These are phyloP conservation scores for Cetoscarus ocellatus DNA, from an alignment of 2,797 vertebrate genomes.

Conservation along the genomic window DNA sequence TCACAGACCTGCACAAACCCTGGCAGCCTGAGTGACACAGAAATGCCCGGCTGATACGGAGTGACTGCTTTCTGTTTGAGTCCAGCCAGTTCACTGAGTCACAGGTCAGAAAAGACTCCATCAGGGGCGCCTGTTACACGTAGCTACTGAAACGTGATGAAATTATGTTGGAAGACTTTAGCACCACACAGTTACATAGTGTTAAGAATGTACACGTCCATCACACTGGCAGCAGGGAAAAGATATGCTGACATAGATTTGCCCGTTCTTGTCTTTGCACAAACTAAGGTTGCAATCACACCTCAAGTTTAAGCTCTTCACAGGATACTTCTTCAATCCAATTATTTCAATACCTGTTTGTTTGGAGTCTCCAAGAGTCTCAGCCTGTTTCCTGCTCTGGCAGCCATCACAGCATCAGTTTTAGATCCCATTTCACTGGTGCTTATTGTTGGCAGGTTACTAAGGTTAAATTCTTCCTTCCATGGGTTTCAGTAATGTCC, in stretches of 20 bases:
- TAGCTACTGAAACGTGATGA: conserved; percentile 78
- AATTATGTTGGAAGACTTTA: conserved; percentile 75
- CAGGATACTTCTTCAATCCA: too few species aligned
- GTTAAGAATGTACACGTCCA: conserved; percentile 60
- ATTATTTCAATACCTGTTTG: too few species aligned
- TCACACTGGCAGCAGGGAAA: conserved; percentile 46
- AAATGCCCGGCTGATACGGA: conserved; percentile 37
- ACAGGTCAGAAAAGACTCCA: conserved; percentile 29
- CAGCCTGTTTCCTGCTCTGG: too few species aligned
- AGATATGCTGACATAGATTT: conserved; percentile 61
- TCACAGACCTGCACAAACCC: conserved; percentile 39
- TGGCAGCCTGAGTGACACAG: conserved; percentile 36
- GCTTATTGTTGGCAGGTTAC: too few species aligned
- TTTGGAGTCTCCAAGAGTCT: too few species aligned
- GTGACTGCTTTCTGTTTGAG: conserved; percentile 41
- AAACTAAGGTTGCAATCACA: too few species aligned
- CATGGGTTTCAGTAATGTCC: too few species aligned
- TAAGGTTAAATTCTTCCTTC: too few species aligned
- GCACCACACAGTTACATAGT: conserved; percentile 74
- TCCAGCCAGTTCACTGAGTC: conserved; percentile 37
- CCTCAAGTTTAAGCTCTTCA: too few species aligned
- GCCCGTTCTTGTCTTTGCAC: conserved; percentile 36
- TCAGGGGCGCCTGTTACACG: conserved; percentile 52
- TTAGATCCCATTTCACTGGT: too few species aligned
- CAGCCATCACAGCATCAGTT: too few species aligned